Base-by-base conservation (phyloP, 2,888 invertebrate species). In the Cataglyphis albicans region DNA sequence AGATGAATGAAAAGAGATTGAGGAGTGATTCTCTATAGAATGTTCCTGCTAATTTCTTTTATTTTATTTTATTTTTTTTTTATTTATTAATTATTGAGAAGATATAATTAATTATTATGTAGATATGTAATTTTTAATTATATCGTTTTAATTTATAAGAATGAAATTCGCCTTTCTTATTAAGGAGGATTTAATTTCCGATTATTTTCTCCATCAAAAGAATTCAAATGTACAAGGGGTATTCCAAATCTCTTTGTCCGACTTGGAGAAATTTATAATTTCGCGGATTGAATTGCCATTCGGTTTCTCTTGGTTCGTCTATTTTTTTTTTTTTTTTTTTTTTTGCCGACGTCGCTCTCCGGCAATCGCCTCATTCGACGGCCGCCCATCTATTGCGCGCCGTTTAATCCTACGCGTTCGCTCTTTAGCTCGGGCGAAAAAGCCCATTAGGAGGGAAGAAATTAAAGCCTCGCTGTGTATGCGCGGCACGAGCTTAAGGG, bases 361-460 rank as follows among this genome's bases (percentile, higher is more conserved):
- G 70, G 75, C 52, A 72, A 52, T 68, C 72, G 78, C 78, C 81
- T 74, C 80, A 67, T 61, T 84, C 87, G 68, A 78, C 70, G 78
- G 65, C 41, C 83, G 82, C 76, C 82, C 81, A 78, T 85, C 83
- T 64, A 85, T 81, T 70, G 76, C 57, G 68, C 86, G 72, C 84
- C 88, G 88, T 91, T 92, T 89, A 88, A 90, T 90, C 84, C 88
- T 87, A 87, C 89, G 83, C 88, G 85, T 81, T 86, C 85, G 90
- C 83, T 88, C 87, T 87, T 89, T 88, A 86, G 86, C 88, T 86
- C 86, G 86, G 63, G 81, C 86, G 87, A 90, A 89, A 87, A 84
- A 88, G 86, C 84, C 89, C 88, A 91, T 92, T 90, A 90, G 88
- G 81, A 87, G 86, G 87, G 87, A 85, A 88, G 87, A 89, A 90